A percentile compares a stretch with the other conserved stretches of the same genome.
These are phyloP conservation scores for Drosophila fuyamai DNA, from an alignment of 1,140 invertebrate genomes.

Conservation along the genomic window DNA sequence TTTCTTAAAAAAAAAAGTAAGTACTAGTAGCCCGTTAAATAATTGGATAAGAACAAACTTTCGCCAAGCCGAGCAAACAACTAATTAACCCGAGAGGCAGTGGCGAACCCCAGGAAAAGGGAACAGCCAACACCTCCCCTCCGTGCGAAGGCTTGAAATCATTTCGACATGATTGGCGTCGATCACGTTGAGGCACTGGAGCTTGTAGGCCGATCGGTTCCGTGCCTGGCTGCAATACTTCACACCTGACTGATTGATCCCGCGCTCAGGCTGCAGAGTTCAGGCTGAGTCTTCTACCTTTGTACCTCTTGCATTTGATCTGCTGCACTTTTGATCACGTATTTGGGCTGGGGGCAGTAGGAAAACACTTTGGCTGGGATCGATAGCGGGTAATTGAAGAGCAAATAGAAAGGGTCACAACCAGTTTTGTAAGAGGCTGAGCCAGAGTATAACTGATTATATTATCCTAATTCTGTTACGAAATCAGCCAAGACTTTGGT, in stretches of 20 bases:
- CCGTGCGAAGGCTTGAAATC: constrained; percentile 48
- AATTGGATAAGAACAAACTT: constrained; percentile 37
- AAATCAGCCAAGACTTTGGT: not conserved
- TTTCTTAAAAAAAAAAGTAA: constrained; percentile 90
- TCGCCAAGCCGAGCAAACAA: constrained; percentile 64
- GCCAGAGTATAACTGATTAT: constrained; percentile 25
- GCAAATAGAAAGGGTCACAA: constrained; percentile 57
- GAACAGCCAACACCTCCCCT: constrained; percentile 22
- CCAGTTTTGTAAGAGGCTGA: constrained; percentile 10
- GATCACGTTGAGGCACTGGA: constrained; percentile 58
- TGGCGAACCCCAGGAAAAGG: constrained; percentile 10
- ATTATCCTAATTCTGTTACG: constrained; percentile 4
- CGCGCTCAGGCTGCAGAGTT: constrained; percentile 23
- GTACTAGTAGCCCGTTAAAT: constrained; percentile 64
- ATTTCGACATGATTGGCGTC: constrained; percentile 74
- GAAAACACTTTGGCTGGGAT: constrained; percentile 44
- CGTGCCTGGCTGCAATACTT: constrained; percentile 66
- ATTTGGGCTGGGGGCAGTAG: constrained; percentile 22
- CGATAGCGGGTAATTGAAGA: constrained; percentile 47
- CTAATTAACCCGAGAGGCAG: constrained; percentile 69
- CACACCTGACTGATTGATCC: constrained; percentile 81
- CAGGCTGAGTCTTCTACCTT: constrained; percentile 30
- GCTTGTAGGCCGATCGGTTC: constrained; percentile 33
- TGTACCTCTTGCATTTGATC: constrained; percentile 30
- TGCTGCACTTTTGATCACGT: constrained; percentile 66